A percentile compares a stretch with the other conserved stretches of the same genome.
phyloP scores from a whole-genome alignment of 2,113 vertebrate genomes.

The Bungarus multicinctus region DNA sequence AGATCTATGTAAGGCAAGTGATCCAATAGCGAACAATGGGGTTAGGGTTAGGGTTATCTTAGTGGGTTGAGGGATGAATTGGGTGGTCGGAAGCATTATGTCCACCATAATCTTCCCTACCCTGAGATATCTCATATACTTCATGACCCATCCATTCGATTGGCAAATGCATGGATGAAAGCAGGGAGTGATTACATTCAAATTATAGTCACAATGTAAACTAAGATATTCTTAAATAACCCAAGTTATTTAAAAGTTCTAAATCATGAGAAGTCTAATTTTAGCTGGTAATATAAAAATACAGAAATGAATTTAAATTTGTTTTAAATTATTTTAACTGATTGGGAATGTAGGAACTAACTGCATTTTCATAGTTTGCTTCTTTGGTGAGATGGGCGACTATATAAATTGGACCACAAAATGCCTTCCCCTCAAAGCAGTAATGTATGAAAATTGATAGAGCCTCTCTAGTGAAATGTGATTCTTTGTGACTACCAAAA shows the following conservation, averaged over 20 bases:
- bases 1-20: too few species aligned
- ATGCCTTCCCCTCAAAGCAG: background rate
- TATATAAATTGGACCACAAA: background rate
- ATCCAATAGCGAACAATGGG: too few species aligned
- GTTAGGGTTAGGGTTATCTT: too few species aligned
- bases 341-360: slow-evolving; percentile 12
- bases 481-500: background rate
- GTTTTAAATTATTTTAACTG: background rate
- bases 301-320: background rate
- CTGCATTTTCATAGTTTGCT: slow-evolving; percentile 32
- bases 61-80: too few species aligned
- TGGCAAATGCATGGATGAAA: too few species aligned
- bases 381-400: background rate
- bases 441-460: background rate
- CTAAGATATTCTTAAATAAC: background rate
- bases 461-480: background rate
- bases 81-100: too few species aligned
- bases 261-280: background rate
- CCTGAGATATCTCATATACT: too few species aligned
- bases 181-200: too few species aligned
- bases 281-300: background rate
- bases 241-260: background rate
- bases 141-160: too few species aligned
- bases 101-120: too few species aligned
- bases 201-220: background rate